Evolutionary conservation across 2,113 vertebrate genomes (phyloP), one percentile per base, ranked within the genome.

Genomic region (Carettochelys insculpta): DNA sequence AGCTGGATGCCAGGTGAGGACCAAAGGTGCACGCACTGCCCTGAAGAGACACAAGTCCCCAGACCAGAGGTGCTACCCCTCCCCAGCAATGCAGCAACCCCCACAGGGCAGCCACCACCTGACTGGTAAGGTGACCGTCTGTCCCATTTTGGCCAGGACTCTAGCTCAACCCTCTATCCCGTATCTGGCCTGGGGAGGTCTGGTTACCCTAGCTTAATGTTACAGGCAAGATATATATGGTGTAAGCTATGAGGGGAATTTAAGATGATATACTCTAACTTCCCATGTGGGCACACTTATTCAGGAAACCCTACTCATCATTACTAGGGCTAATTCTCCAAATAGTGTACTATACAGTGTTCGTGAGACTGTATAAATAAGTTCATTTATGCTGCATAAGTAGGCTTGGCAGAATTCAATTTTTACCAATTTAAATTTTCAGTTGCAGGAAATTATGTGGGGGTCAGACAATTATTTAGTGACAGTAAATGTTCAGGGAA

Each of bases 351-450:
- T 87, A n/a, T 85, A 86, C 61, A 53, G n/a, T 48, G 12, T 43
- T 71, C 38, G 78, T 2, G 34, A 76, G 91, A 94, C 90, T 94
- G 92, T 6, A 94, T 54, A 92, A 86, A 51, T 16, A 68, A 92
- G 58, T 50, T 76, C 80, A 65, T 25, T 22, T 31, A 81, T 0
- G 0, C 83, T 87, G 51, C 14, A 16, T 38, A 20, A 19, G 8
- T 20, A 65, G 34, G 34, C 17, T 65, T 65, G 61, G 34, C 61
- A 65, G 8, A n/a, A 65, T n/a, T n/a, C 20, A 14, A 65, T 65
- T n/a, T 65, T 65, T 65, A 65, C n/a, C 34, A 65, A n/a, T n/a
- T 65, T n/a, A 38, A 65, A 65, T n/a, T 9, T 34, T 38, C 34
- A 65, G 34, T 38, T n/a, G 8, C 20, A 16, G 61, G 61, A 38